Evolutionary conservation across 2,888 invertebrate genomes (phyloP).

Genomic region (Theodoxus fluviatilis): DNA sequence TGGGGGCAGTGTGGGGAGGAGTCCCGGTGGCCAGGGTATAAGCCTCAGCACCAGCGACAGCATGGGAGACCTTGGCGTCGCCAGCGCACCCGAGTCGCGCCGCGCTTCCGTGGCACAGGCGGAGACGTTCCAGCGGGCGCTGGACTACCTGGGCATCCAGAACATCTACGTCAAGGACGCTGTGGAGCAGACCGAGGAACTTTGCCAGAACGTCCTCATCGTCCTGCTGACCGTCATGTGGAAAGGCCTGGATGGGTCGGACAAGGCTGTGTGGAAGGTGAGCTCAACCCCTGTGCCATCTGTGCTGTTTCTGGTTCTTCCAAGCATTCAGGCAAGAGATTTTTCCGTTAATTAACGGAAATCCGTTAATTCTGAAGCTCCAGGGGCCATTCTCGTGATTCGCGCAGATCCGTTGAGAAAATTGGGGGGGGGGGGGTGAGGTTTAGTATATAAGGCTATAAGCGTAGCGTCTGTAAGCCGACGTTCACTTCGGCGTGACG

Average conservation of each 20-base stretch:
- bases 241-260: slow-evolving; percentile 71
- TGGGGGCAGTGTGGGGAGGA: too few relatives aligned
- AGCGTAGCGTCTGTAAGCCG: too few relatives aligned
- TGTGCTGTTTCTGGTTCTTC: neutral
- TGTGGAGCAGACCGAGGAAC: slow-evolving; percentile 68
- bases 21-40: too few relatives aligned
- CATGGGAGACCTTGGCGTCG: slow-evolving; percentile 16
- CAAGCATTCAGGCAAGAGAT: too few relatives aligned
- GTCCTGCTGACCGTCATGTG: slow-evolving; percentile 71
- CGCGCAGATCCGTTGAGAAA: too few relatives aligned
- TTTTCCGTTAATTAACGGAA: too few relatives aligned
- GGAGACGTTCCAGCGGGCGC: slow-evolving; percentile 42
- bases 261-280: slow-evolving; percentile 71
- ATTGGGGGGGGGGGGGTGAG: too few relatives aligned
- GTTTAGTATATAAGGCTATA: too few relatives aligned
- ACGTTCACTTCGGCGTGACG: too few relatives aligned
- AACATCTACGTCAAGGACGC: slow-evolving; percentile 43
- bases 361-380: too few relatives aligned
- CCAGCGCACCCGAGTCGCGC: slow-evolving; percentile 20
- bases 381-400: too few relatives aligned
- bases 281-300: neutral
- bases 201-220: slow-evolving; percentile 71
- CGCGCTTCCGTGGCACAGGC: slow-evolving; percentile 34
- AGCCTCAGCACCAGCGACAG: slow-evolving; percentile 15
- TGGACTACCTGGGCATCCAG: slow-evolving; percentile 49